Percentiles rank a stretch among this genome's conserved stretches.
phyloP scores from a whole-genome alignment of 1,140 invertebrate genomes.

The Heliothis subflexa region DNA sequence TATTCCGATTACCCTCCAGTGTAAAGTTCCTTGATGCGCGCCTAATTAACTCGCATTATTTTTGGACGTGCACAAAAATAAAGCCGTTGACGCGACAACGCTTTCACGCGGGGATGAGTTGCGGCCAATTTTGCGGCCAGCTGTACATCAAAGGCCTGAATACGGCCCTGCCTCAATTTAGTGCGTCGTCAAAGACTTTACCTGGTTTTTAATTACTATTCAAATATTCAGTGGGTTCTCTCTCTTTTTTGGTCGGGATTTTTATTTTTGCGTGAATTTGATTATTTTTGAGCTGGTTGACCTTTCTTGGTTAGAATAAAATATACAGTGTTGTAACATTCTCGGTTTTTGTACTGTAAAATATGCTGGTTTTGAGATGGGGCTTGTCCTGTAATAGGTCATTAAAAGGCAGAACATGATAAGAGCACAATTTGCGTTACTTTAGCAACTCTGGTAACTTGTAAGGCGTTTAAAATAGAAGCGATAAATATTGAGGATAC shows the following conservation, averaged over 20 bases:
- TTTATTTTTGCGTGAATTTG: slow-evolving; percentile 10
- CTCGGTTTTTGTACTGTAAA: too few relatives aligned
- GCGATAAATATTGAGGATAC: too few relatives aligned
- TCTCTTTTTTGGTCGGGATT: slow-evolving; percentile 13
- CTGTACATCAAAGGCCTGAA: slow-evolving; percentile 29
- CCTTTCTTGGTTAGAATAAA: background rate
- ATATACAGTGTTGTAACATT: background rate
- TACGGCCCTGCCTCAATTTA: slow-evolving; percentile 41
- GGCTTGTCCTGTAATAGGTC: too few relatives aligned
- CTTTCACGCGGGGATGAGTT: slow-evolving; percentile 36
- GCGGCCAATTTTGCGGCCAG: slow-evolving; percentile 38
- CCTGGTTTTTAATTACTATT: slow-evolving; percentile 43
- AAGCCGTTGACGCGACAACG: slow-evolving; percentile 40
- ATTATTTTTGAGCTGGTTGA: background rate
- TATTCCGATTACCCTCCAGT: slow-evolving; percentile 22
- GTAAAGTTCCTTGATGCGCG: slow-evolving; percentile 40
- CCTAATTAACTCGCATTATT: slow-evolving; percentile 46
- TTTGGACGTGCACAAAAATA: slow-evolving; percentile 40
- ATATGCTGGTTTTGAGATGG: too few relatives aligned
- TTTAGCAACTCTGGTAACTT: too few relatives aligned
- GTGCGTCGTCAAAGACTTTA: slow-evolving; percentile 37
- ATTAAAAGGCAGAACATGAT: too few relatives aligned
- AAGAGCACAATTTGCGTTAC: too few relatives aligned
- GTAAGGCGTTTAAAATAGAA: too few relatives aligned
- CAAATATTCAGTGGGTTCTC: slow-evolving; percentile 43